phyloP scores from a whole-genome alignment of 2,113 vertebrate species.

The Myrmophylax atrothorax region DNA sequence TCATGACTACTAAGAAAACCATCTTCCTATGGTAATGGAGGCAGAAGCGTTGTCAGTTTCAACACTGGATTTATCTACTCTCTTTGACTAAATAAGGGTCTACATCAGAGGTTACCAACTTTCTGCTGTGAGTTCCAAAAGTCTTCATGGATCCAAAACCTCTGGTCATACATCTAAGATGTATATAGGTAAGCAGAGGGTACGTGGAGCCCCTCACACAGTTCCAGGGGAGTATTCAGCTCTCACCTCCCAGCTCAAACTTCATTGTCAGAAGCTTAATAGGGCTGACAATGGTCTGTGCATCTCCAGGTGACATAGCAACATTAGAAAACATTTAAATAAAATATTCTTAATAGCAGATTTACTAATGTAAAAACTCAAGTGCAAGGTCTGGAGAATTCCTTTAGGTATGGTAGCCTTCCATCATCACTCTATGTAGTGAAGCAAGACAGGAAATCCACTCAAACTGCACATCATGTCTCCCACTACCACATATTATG shows the following conservation, averaged over 20 bases:
- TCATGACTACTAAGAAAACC: neutral
- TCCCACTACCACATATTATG: accelerated
- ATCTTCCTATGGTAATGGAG: neutral
- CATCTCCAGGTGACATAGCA: neutral
- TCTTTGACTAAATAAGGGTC: neutral
- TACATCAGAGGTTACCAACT: neutral
- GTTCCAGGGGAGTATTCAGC: neutral
- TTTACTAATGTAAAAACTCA: neutral
- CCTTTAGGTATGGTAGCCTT: neutral
- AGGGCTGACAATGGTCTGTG: neutral
- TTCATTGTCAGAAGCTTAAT: neutral
- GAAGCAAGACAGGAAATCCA: neutral
- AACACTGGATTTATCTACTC: neutral
- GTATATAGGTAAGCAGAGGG: neutral
- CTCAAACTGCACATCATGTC: neutral
- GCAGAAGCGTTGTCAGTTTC: neutral
- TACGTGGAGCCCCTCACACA: neutral
- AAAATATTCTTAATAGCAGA: neutral
- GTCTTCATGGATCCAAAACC: neutral
- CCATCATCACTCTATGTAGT: neutral
- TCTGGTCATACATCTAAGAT: neutral
- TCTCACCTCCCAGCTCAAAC: neutral
- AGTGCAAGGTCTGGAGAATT: neutral
- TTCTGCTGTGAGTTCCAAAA: neutral
- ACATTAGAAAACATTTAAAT: neutral